phyloP scores from a whole-genome alignment of 1,140 invertebrate genomes.

The Macrostomum lignano region DNA sequence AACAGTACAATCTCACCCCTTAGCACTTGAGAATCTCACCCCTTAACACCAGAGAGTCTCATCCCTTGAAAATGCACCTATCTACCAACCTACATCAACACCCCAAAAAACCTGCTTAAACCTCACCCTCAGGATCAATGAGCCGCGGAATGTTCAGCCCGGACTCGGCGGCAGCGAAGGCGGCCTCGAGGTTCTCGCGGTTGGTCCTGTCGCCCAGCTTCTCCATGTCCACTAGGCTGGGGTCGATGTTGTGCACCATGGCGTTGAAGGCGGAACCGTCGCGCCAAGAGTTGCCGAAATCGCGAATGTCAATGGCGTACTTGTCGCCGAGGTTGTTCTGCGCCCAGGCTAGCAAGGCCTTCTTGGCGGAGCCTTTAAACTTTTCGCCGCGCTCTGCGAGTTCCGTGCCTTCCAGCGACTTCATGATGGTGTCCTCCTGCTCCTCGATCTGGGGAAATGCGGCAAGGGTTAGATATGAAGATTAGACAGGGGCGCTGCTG shows the following conservation, averaged over 20 bases:
- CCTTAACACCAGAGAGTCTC: no score
- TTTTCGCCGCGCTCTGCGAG: slow-evolving; percentile 34
- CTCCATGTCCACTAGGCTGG: slow-evolving; percentile 55
- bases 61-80: no score
- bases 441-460: slow-evolving; percentile 7
- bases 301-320: slow-evolving; percentile 53
- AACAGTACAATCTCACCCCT: no score
- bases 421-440: slow-evolving; percentile 4
- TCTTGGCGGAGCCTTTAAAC: slow-evolving; percentile 47
- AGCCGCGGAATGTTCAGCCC: slow-evolving; percentile 89
- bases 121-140: slow-evolving; percentile 70
- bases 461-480: no score
- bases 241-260: slow-evolving; percentile 72
- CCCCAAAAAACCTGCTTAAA: no score
- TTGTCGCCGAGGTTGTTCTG: slow-evolving; percentile 55
- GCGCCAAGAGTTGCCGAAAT: slow-evolving; percentile 84
- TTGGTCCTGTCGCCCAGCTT: slow-evolving; percentile 13
- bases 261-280: slow-evolving; percentile 83
- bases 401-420: slow-evolving; percentile 14
- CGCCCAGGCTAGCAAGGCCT: slow-evolving; percentile 72
- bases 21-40: no score
- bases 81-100: no score
- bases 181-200: slow-evolving; percentile 40
- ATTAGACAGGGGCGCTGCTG: no score
- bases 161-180: slow-evolving; percentile 74